Base-by-base conservation (phyloP, 2,797 vertebrate species). In the Eulemur mongoz region DNA sequence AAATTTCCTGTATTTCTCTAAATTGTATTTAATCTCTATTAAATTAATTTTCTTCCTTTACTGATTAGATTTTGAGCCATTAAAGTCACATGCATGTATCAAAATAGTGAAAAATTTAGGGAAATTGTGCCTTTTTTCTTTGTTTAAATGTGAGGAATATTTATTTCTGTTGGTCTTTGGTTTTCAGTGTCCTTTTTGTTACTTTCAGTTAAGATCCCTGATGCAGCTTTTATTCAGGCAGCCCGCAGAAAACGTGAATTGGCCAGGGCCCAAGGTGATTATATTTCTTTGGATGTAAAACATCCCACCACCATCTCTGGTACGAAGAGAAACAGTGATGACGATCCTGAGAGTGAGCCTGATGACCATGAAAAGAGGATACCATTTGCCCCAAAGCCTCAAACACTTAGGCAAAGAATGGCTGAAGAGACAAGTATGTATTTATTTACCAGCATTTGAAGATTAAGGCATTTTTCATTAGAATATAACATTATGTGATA, bases 361-460 rank as follows among this genome's bases (percentile, higher is more conserved):
- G 99, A 99, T 88, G 99, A 99, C 97, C 98, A 99, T 67, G 98
- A 98, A 61, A 99, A 97, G 96, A 98, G 98, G 97, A 99, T 99
- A 0, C 97, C 98, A 43, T 99, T 99, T 96, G 98, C 99, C 9
- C 99, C 99, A 11, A 98, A 98, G 97, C 91, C 98, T 65, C 99
- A 98, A 98, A 99, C 98, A 84, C 97, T 99, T 54, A 98, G 98
- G 96, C 98, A 99, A 96, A 99, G 99, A 97, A 99, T 99, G 96
- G 96, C 98, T 14, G 99, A 99, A 97, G 99, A 99, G 96, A 98
- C 99, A 95, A 98, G 99, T 99, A 97, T 1, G 1, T 93, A n/a
- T 85, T 91, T 76, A 88, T 65, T 83, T 95, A 40, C 32, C 4
- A 13, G 9, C 35, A 40, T 80, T 17, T 87, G 23, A 88, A 80